Evolutionary conservation across 2,888 invertebrate genomes (phyloP).

Genomic region (Ophion obscuratus): DNA sequence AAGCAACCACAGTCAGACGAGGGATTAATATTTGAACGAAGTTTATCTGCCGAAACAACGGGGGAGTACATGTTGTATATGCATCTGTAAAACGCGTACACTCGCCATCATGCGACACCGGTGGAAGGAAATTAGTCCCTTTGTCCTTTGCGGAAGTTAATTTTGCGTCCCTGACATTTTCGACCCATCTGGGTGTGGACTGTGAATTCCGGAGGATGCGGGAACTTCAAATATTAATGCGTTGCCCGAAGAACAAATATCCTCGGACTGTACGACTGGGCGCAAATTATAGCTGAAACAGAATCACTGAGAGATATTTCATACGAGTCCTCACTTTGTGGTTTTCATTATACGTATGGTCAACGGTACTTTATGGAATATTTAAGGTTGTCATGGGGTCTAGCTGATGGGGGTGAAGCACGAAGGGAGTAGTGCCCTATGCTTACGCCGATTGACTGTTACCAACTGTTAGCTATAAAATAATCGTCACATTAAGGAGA

Average conservation of each 20-base stretch:
- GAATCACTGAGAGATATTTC: not conserved
- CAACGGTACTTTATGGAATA: not conserved
- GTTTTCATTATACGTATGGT: not conserved
- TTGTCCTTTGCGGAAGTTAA: conserved; percentile 45
- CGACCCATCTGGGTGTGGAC: not conserved
- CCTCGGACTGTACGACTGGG: not conserved
- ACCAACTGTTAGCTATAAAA: too few relatives aligned
- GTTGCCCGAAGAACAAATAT: conserved; percentile 6
- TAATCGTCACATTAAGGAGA: too few relatives aligned
- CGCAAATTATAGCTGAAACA: not conserved
- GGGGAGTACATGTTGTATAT: not conserved
- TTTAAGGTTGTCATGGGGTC: not conserved
- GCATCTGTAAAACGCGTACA: not conserved
- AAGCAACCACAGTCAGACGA: conserved; percentile 8
- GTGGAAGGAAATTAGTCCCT: conserved; percentile 40
- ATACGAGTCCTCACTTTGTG: not conserved
- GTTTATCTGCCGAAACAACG: conserved; percentile 21
- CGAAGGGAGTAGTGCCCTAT: too few relatives aligned
- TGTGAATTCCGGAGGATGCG: conserved; percentile 17
- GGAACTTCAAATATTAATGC: conserved; percentile 48
- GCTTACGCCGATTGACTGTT: too few relatives aligned
- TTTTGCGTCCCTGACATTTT: conserved; percentile 8
- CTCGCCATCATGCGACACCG: conserved; percentile 1
- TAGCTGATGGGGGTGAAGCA: too few relatives aligned
- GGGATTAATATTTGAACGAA: conserved; percentile 36